These are phyloP conservation scores for Spondyliosoma cantharus DNA, from an alignment of 2,797 vertebrate genomes.

Conservation along the genomic window DNA sequence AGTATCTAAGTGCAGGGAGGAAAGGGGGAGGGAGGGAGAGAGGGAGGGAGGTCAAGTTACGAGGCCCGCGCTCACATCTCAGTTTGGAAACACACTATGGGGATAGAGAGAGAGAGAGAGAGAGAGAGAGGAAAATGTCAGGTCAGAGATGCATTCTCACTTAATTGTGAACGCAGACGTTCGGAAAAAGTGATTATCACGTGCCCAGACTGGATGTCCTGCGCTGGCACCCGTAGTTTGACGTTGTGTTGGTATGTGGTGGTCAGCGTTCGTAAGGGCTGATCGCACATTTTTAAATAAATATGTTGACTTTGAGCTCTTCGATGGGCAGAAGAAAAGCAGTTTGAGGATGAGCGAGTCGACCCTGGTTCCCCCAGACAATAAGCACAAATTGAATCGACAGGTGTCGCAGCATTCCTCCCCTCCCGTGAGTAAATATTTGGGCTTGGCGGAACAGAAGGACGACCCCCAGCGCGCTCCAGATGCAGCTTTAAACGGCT, in stretches of 20 bases:
- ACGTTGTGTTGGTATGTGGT: constrained; percentile 44
- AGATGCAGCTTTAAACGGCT: constrained; percentile 67
- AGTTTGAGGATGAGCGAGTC: not conserved
- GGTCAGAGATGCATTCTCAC: constrained; percentile 21
- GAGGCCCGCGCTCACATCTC: constrained; percentile 53
- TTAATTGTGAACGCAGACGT: constrained; percentile 3
- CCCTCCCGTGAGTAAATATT: constrained; percentile 50
- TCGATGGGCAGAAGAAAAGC: not conserved
- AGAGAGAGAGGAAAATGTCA: constrained; percentile 44
- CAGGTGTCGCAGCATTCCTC: constrained; percentile 40
- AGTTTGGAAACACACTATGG: constrained; percentile 59
- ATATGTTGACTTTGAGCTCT: not conserved
- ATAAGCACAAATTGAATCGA: constrained; percentile 9
- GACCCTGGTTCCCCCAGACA: not conserved
- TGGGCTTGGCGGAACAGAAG: constrained; percentile 62
- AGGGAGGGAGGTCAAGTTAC: constrained; percentile 63
- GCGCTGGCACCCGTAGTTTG: constrained; percentile 1
- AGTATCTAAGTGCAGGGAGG: constrained; percentile 42
- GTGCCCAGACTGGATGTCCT: constrained; percentile 6
- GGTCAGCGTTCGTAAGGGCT: constrained; percentile 20
- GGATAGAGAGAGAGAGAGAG: not conserved
- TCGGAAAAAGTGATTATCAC: constrained; percentile 14
- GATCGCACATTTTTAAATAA: no score
- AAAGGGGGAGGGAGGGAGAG: not conserved
- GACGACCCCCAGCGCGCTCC: constrained; percentile 31